Evolutionary conservation across 2,888 invertebrate genomes (phyloP).

Genomic region (Zeuzera pyrina): DNA sequence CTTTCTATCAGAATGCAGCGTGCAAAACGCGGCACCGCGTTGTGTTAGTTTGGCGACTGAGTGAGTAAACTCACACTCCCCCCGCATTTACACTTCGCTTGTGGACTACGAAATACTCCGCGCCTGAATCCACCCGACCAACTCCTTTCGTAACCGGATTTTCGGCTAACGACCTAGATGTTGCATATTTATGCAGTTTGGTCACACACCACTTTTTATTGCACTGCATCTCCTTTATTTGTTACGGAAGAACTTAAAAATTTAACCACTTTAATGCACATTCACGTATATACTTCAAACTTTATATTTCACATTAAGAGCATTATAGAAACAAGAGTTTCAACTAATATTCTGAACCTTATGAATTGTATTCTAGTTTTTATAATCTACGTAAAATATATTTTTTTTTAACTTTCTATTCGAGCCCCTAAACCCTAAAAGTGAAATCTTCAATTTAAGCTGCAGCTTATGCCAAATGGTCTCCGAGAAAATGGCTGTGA

Average conservation of each 20-base stretch:
- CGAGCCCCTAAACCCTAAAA: no score
- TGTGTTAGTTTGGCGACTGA: slow-evolving; percentile 43
- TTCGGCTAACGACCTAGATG: slow-evolving; percentile 55
- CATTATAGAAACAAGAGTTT: background rate
- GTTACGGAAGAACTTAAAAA: no score
- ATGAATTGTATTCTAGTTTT: no score
- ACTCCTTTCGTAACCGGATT: slow-evolving; percentile 58
- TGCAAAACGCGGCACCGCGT: slow-evolving; percentile 15
- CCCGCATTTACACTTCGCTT: slow-evolving; percentile 55
- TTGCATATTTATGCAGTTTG: slow-evolving; percentile 51
- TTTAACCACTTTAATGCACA: no score
- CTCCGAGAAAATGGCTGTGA: no score
- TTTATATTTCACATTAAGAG: no score
- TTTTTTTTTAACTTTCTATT: no score
- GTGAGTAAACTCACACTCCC: slow-evolving; percentile 43
- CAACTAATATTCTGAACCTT: background rate
- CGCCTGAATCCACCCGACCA: slow-evolving; percentile 37
- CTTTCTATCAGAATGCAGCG: slow-evolving; percentile 30
- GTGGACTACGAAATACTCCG: slow-evolving; percentile 50
- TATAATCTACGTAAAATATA: no score
- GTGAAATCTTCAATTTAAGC: no score
- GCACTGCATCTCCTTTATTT: background rate
- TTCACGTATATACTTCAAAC: no score
- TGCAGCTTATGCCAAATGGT: no score
- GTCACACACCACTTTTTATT: slow-evolving; percentile 36